Percentiles rank a stretch among this genome's conserved stretches.
Evolutionary conservation across 2,797 vertebrate genomes (phyloP).

Genomic region (Trematomus bernacchii): DNA sequence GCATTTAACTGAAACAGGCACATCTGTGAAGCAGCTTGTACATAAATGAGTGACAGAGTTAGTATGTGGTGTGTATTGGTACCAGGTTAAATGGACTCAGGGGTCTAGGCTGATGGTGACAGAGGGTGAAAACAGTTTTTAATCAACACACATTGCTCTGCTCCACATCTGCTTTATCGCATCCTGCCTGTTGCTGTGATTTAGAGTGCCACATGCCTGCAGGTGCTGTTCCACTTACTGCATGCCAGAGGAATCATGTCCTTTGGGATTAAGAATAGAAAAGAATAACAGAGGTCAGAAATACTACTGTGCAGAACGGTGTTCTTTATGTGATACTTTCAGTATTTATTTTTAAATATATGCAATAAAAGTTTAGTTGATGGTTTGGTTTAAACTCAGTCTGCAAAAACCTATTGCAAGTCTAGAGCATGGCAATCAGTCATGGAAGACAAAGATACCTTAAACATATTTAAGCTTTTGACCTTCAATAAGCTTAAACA

Average conservation of each 20-base stretch:
- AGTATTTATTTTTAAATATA: neutral
- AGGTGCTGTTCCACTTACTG: slow-evolving; percentile 65
- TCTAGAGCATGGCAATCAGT: neutral
- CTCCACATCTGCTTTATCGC: slow-evolving; percentile 58
- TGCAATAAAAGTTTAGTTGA: neutral
- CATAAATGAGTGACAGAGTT: slow-evolving; percentile 50
- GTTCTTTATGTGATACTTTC: slow-evolving; percentile 17
- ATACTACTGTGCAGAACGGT: slow-evolving; percentile 1
- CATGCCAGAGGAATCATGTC: slow-evolving; percentile 55
- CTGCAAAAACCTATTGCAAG: neutral
- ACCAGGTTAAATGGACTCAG: slow-evolving; percentile 20
- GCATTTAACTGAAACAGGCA: slow-evolving; percentile 43
- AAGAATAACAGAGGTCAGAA: slow-evolving; percentile 52
- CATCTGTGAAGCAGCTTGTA: slow-evolving; percentile 62
- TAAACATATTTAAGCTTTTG: neutral
- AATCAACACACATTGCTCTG: slow-evolving; percentile 33
- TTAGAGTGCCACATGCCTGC: slow-evolving; percentile 46
- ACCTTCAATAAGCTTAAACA: neutral
- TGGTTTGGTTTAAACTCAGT: neutral
- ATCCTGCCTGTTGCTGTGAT: slow-evolving; percentile 60
- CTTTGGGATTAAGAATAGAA: slow-evolving; percentile 48
- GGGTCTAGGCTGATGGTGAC: slow-evolving; percentile 40
- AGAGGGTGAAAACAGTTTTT: slow-evolving; percentile 44
- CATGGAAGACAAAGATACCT: neutral
- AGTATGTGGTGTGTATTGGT: slow-evolving; percentile 13